Percentiles rank a stretch among this genome's conserved stretches.
Conservation (phyloP, 2,113 vertebrate species). For the Sebastes fasciatus region DNA sequence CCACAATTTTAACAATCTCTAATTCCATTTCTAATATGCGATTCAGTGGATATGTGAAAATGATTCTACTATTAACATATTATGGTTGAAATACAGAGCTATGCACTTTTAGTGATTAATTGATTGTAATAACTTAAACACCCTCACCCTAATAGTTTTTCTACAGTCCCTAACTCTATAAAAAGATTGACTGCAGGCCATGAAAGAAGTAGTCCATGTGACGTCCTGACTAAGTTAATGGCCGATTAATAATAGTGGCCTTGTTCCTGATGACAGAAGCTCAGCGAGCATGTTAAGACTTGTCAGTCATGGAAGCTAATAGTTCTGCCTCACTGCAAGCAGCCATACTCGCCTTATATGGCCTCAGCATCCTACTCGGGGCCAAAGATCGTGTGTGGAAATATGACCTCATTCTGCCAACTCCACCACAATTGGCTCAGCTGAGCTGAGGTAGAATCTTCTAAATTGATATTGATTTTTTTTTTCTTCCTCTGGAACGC, state of each 20-base stretch:
- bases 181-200: background rate
- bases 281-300: background rate
- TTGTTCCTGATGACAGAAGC: slow-evolving; percentile 33
- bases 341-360: background rate
- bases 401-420: slow-evolving; percentile 66
- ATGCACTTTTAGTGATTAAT: background rate
- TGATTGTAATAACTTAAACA: background rate
- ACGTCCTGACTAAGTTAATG: background rate
- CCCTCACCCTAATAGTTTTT: background rate
- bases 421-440: slow-evolving; percentile 9
- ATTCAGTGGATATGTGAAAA: background rate
- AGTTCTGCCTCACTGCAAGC: slow-evolving; percentile 15
- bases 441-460: slow-evolving; percentile 27
- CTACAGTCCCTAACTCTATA: background rate
- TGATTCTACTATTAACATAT: background rate
- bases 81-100: background rate
- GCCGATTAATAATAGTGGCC: slow-evolving; percentile 1
- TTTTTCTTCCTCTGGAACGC: background rate
- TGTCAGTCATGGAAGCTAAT: slow-evolving; percentile 34
- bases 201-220: background rate
- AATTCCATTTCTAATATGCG: background rate
- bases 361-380: slow-evolving; percentile 12
- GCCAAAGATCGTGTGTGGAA: slow-evolving; percentile 13
- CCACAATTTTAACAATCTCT: background rate
- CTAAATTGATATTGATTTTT: background rate